A percentile compares a stretch with the other conserved stretches of the same genome.
Evolutionary conservation across 2,888 invertebrate species (phyloP).

Genomic region (Drosophila pegasa): DNA sequence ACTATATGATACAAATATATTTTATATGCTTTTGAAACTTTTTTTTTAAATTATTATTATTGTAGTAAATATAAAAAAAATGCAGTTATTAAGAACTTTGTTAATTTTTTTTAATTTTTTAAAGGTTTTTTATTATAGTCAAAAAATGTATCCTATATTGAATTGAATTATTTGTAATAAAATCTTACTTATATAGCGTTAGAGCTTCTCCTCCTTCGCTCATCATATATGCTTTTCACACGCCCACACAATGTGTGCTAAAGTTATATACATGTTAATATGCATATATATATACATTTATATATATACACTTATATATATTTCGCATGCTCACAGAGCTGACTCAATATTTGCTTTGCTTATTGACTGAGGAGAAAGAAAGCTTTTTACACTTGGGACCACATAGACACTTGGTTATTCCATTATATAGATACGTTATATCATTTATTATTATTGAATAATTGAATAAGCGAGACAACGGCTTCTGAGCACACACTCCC

Average conservation of each 20-base stretch:
- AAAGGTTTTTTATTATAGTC: too few relatives aligned
- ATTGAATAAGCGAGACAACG: conserved; percentile 61
- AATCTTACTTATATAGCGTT: conserved; percentile 17
- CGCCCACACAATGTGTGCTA: neutral
- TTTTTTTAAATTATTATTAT: too few relatives aligned
- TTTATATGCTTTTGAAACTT: too few relatives aligned
- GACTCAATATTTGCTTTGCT: conserved; percentile 47
- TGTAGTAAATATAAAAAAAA: too few relatives aligned
- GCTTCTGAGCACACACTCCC: conserved; percentile 13
- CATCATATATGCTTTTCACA: conserved; percentile 13
- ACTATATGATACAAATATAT: too few relatives aligned
- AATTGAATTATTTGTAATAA: neutral
- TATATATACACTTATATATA: neutral
- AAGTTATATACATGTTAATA: conserved; percentile 10
- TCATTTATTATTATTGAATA: conserved; percentile 75
- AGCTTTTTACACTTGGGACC: conserved; percentile 56
- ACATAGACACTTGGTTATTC: conserved; percentile 51
- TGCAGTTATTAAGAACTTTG: too few relatives aligned
- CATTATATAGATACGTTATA: conserved; percentile 51
- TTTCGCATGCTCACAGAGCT: conserved; percentile 20
- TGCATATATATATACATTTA: neutral
- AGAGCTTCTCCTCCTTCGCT: neutral
- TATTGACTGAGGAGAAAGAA: conserved; percentile 35
- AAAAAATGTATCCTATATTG: neutral
- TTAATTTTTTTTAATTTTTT: too few relatives aligned